Evolutionary conservation across 2,797 vertebrate genomes (phyloP).

Genomic region (Manis pentadactyla): DNA sequence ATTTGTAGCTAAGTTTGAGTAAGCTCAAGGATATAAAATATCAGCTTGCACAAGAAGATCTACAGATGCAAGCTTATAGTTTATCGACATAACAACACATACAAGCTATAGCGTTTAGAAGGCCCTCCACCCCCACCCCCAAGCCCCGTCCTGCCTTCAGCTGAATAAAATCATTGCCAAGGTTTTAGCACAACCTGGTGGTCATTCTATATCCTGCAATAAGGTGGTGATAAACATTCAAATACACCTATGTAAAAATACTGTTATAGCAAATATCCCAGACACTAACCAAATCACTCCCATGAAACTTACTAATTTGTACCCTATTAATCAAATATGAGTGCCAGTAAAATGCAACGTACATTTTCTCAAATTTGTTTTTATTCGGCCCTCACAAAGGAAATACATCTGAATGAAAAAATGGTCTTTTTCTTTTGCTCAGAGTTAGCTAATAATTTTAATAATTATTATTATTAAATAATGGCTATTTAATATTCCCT

Average conservation of each 20-base stretch:
- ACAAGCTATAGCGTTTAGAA: neutral
- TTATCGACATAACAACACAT: neutral
- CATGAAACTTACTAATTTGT: neutral
- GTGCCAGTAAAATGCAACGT: neutral
- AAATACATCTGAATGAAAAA: neutral
- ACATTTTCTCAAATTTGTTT: neutral
- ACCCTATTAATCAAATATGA: neutral
- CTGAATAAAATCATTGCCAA: constrained; percentile 49
- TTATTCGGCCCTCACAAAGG: neutral
- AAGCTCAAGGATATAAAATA: neutral
- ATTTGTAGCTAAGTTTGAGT: neutral
- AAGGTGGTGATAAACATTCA: neutral
- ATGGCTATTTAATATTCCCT: neutral
- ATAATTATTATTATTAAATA: no score
- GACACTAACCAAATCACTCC: neutral
- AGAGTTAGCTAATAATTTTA: neutral
- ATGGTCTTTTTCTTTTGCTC: neutral
- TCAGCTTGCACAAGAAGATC: neutral
- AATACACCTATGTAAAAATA: rapidly evolving
- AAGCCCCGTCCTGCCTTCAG: rapidly evolving
- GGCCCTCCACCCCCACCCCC: rapidly evolving
- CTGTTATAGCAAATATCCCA: neutral
- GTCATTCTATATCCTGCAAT: constrained; percentile 52
- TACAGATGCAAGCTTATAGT: neutral
- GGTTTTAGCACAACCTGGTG: constrained; percentile 84